A percentile compares a stretch with the other conserved stretches of the same genome.
These are phyloP conservation scores for Lymantria monacha DNA, from an alignment of 2,888 invertebrate genomes.

Conservation along the genomic window DNA sequence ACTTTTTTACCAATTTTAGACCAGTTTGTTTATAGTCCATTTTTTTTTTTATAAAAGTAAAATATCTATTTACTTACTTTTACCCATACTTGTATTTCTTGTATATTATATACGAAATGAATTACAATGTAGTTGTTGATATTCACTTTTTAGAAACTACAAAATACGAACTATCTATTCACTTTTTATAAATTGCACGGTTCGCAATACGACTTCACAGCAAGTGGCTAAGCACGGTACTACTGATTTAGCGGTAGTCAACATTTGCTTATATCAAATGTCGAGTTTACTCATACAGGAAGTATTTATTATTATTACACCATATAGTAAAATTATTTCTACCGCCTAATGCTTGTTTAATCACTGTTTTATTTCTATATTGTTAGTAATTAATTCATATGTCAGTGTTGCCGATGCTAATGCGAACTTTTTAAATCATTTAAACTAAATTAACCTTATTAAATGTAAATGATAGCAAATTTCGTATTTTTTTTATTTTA, in stretches of 20 bases:
- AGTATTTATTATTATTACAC: too few relatives aligned
- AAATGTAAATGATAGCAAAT: too few relatives aligned
- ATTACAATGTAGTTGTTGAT: too few relatives aligned
- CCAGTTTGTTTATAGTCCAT: background rate
- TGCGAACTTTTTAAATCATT: too few relatives aligned
- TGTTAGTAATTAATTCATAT: too few relatives aligned
- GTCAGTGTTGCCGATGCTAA: too few relatives aligned
- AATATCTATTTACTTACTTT: constrained; percentile 36
- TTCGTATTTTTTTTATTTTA: too few relatives aligned
- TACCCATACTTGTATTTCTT: constrained; percentile 27
- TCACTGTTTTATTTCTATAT: too few relatives aligned
- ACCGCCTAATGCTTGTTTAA: too few relatives aligned
- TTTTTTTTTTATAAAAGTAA: background rate
- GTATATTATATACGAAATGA: background rate
- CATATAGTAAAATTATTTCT: too few relatives aligned
- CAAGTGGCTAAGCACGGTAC: constrained; percentile 11
- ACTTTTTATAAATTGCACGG: background rate
- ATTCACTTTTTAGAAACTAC: background rate
- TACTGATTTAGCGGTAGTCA: constrained; percentile 10
- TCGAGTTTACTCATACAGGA: constrained; percentile 3
- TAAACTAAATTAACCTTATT: too few relatives aligned
- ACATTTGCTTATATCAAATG: constrained; percentile 21
- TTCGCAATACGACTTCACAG: constrained; percentile 23
- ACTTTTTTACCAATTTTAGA: too few relatives aligned
- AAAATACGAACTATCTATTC: background rate